These are phyloP conservation scores for Ophioninae sp. DNA, from an alignment of 2,888 invertebrate genomes.

Conservation along the genomic window DNA sequence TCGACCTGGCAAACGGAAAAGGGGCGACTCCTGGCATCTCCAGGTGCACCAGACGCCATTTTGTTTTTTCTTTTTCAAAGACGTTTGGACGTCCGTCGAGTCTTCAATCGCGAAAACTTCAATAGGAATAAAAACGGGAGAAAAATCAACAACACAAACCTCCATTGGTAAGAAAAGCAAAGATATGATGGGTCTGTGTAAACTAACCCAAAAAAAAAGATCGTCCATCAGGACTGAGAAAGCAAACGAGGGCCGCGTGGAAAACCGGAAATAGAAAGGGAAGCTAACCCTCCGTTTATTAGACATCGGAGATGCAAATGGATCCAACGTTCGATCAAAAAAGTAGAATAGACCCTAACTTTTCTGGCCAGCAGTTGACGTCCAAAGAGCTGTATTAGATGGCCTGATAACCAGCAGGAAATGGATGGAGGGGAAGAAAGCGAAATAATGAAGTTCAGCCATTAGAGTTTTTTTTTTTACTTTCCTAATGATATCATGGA, in stretches of 20 bases:
- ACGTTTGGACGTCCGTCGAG: background rate
- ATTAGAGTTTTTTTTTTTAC: background rate
- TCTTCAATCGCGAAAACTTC: conserved; percentile 14
- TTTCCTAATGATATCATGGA: background rate
- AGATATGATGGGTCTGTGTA: conserved; percentile 14
- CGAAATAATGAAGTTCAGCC: background rate
- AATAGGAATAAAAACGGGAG: background rate
- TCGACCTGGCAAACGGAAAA: conserved; percentile 6
- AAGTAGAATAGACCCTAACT: conserved; percentile 33
- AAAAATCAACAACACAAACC: background rate
- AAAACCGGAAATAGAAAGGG: conserved; percentile 54
- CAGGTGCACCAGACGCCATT: conserved; percentile 26
- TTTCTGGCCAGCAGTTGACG: conserved; percentile 2
- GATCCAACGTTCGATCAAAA: conserved; percentile 15
- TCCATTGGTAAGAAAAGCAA: background rate
- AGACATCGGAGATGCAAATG: conserved; percentile 44
- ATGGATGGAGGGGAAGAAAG: background rate
- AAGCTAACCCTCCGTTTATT: background rate
- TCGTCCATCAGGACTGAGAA: conserved; percentile 32
- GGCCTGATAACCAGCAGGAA: conserved; percentile 2
- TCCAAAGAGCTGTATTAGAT: conserved; percentile 35
- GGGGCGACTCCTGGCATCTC: background rate
- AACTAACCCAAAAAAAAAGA: conserved; percentile 51
- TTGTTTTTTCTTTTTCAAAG: background rate
- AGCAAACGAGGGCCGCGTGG: conserved; percentile 46